Evolutionary conservation across 2,797 vertebrate genomes (phyloP).

Genomic region (Pterois miles): DNA sequence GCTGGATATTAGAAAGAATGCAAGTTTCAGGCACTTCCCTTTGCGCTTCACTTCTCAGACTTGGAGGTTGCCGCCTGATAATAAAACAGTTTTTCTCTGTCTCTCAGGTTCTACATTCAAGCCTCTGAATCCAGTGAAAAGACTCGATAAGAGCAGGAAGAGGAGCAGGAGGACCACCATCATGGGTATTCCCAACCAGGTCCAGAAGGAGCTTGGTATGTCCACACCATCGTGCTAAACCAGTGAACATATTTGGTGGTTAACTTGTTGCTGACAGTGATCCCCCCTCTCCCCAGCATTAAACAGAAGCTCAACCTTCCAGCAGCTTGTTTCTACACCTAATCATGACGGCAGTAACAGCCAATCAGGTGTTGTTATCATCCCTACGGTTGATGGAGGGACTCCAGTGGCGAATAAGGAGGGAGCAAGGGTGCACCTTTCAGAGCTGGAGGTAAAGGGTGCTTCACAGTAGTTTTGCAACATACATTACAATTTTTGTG

Average conservation of each 20-base stretch:
- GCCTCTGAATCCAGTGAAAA: constrained; percentile 82
- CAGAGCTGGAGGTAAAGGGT: constrained; percentile 82
- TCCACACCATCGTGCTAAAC: neutral
- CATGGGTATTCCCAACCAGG: constrained; percentile 95
- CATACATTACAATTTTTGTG: neutral
- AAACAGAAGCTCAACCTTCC: constrained; percentile 75
- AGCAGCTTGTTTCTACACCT: constrained; percentile 58
- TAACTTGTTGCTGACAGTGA: constrained; percentile 10
- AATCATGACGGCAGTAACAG: constrained; percentile 45
- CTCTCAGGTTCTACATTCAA: constrained; percentile 84
- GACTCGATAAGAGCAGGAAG: constrained; percentile 79
- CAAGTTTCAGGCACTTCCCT: no score
- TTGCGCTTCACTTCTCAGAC: no score
- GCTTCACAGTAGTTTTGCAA: neutral
- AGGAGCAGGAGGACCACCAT: constrained; percentile 93
- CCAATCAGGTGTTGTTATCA: constrained; percentile 67
- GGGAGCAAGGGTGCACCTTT: constrained; percentile 88
- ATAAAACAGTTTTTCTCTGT: neutral
- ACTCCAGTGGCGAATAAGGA: constrained; percentile 58
- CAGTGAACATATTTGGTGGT: neutral
- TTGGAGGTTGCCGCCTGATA: fast-evolving
- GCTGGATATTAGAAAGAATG: no score
- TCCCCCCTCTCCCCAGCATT: constrained; percentile 66
- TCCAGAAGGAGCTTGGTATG: constrained; percentile 95
- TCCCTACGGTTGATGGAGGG: constrained; percentile 89